phyloP scores from a whole-genome alignment of 35 echinoderm and acorn worm genomes.

The Stichopus chloronotus region DNA sequence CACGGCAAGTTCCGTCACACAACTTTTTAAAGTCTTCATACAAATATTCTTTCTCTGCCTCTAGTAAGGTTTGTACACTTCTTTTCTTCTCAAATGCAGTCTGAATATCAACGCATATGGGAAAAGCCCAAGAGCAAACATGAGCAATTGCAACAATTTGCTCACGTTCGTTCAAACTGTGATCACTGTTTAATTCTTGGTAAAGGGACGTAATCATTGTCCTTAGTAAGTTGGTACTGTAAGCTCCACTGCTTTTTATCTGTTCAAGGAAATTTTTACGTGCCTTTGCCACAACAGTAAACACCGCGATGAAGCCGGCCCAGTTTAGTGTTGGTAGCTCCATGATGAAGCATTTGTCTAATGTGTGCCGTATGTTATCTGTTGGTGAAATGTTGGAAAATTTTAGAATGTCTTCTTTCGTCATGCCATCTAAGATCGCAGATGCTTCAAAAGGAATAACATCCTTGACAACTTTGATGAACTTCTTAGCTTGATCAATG shows the following conservation, averaged over 20 bases:
- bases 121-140: constrained; percentile 33
- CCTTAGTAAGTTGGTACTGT: constrained; percentile 26
- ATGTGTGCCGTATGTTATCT: background rate
- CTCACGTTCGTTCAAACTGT: background rate
- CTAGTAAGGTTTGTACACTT: constrained; percentile 14
- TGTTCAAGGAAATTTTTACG: constrained; percentile 12
- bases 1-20: constrained; percentile 12
- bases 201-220: background rate
- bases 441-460: background rate
- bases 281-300: background rate
- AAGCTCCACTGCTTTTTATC: constrained; percentile 2
- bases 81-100: background rate
- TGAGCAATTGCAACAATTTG: background rate
- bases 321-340: background rate
- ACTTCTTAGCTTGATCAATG: constrained; percentile 22
- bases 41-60: constrained; percentile 5
- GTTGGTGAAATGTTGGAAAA: background rate
- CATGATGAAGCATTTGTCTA: constrained; percentile 3
- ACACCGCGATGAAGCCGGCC: background rate
- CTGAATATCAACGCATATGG: background rate
- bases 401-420: background rate
- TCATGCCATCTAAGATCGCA: background rate
- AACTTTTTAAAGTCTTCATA: constrained; percentile 9
- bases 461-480: background rate
- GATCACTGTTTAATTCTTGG: background rate